phyloP scores from a whole-genome alignment of 2,797 vertebrate species.

The Petrocephalus sullivani region DNA sequence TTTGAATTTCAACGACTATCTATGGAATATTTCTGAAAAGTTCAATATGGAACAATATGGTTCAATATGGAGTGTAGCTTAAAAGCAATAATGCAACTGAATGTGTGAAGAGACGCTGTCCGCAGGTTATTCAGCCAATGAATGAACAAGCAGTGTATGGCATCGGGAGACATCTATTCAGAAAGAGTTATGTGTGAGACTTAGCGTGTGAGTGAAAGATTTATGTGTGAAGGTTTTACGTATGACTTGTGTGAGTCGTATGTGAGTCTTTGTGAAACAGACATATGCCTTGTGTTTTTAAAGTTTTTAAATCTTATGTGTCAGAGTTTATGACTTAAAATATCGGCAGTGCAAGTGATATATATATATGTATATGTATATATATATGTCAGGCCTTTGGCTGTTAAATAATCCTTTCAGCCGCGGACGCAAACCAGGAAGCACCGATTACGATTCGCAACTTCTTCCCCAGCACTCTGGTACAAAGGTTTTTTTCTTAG shows the following conservation, averaged over 20 bases:
- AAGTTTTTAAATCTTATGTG: background rate
- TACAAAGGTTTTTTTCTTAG: constrained; percentile 48
- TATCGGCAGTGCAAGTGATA: background rate
- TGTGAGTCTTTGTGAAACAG: background rate
- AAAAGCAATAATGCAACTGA: background rate
- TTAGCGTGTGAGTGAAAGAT: background rate
- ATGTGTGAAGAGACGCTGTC: background rate
- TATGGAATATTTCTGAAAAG: no score
- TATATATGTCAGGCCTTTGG: background rate
- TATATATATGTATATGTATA: no score
- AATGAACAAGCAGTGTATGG: background rate
- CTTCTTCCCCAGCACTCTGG: background rate
- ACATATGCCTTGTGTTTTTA: background rate
- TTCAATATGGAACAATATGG: no score
- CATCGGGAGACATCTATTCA: background rate
- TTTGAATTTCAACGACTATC: no score
- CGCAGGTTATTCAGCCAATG: background rate
- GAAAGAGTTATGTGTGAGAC: background rate
- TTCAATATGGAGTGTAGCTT: background rate
- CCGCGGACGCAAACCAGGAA: background rate
- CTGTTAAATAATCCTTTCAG: background rate
- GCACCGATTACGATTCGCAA: background rate
- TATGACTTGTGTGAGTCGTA: background rate
- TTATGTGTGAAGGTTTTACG: background rate
- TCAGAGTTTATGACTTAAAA: background rate